Evolutionary conservation across 2,797 vertebrate genomes (phyloP).

Genomic region (Pseudotriccus pelzelni): DNA sequence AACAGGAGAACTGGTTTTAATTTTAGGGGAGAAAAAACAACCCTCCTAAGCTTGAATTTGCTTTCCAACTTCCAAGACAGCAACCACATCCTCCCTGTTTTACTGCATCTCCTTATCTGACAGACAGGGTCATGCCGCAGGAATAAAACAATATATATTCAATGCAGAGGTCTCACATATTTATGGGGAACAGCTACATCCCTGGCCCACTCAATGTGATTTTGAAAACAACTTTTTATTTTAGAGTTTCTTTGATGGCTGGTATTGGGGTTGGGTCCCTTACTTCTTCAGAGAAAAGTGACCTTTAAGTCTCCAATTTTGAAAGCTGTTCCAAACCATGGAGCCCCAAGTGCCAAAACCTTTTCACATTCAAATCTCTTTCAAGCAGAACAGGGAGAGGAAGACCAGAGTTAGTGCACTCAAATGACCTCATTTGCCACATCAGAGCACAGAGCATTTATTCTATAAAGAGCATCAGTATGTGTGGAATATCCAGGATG

Average conservation of each 20-base stretch:
- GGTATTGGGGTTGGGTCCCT: not conserved
- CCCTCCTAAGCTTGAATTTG: constrained; percentile 21
- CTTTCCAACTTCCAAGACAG: constrained; percentile 47
- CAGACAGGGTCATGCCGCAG: not conserved
- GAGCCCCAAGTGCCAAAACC: constrained; percentile 36
- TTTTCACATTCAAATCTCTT: constrained; percentile 65
- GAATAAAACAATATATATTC: constrained; percentile 22
- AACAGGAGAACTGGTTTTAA: constrained; percentile 46
- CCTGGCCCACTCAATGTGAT: not conserved
- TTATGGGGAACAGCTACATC: constrained; percentile 6
- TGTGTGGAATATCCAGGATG: constrained; percentile 14
- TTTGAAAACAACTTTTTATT: not conserved
- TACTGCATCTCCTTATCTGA: constrained; percentile 58
- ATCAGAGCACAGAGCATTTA: constrained; percentile 61
- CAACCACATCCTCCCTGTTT: constrained; percentile 58
- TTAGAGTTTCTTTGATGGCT: constrained; percentile 24
- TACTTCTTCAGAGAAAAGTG: constrained; percentile 41
- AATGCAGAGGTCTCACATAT: not conserved
- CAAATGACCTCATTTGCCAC: constrained; percentile 67
- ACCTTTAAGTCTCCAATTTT: constrained; percentile 49
- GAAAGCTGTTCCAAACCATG: constrained; percentile 46
- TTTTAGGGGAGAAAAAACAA: constrained; percentile 25
- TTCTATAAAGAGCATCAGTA: constrained; percentile 44
- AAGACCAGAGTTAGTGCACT: constrained; percentile 52
- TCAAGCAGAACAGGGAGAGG: constrained; percentile 53